A percentile compares a stretch with the other conserved stretches of the same genome.
These are phyloP conservation scores for Heliconius charithonia DNA, from an alignment of 2,888 invertebrate species.

Conservation along the genomic window DNA sequence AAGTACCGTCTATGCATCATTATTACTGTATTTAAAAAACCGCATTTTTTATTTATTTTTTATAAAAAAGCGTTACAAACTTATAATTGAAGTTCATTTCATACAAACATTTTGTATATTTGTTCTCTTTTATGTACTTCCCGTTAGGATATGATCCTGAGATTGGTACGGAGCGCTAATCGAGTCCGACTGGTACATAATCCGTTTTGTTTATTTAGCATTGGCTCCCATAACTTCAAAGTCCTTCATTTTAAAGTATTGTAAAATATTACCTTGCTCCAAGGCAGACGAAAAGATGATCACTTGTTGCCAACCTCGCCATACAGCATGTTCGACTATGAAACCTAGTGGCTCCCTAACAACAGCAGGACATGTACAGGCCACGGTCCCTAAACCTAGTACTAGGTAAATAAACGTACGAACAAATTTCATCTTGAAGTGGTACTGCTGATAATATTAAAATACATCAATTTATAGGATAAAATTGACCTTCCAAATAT, in stretches of 20 bases:
- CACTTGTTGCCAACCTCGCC: constrained; percentile 82
- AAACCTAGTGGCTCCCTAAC: constrained; percentile 67
- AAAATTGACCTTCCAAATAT: not conserved
- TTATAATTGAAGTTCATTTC: too few relatives aligned
- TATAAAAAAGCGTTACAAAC: too few relatives aligned
- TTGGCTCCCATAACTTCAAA: too few relatives aligned
- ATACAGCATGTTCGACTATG: constrained; percentile 79
- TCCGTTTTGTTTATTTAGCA: too few relatives aligned
- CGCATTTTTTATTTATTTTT: too few relatives aligned
- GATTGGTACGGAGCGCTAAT: too few relatives aligned
- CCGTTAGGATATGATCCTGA: too few relatives aligned
- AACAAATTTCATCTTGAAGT: constrained; percentile 6
- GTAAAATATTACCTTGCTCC: constrained; percentile 59
- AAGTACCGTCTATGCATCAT: too few relatives aligned
- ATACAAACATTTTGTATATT: too few relatives aligned
- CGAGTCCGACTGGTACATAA: too few relatives aligned
- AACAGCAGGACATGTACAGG: constrained; percentile 55
- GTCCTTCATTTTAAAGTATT: not conserved
- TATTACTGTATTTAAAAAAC: too few relatives aligned
- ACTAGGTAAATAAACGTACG: not conserved
- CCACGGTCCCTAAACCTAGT: constrained; percentile 9
- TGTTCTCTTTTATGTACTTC: too few relatives aligned
- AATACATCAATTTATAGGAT: not conserved
- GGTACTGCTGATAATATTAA: not conserved
- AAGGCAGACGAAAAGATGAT: constrained; percentile 72